Percentiles rank a stretch among this genome's conserved stretches.
phyloP scores from a whole-genome alignment of 2,113 vertebrate species.

The Corapipo altera region DNA sequence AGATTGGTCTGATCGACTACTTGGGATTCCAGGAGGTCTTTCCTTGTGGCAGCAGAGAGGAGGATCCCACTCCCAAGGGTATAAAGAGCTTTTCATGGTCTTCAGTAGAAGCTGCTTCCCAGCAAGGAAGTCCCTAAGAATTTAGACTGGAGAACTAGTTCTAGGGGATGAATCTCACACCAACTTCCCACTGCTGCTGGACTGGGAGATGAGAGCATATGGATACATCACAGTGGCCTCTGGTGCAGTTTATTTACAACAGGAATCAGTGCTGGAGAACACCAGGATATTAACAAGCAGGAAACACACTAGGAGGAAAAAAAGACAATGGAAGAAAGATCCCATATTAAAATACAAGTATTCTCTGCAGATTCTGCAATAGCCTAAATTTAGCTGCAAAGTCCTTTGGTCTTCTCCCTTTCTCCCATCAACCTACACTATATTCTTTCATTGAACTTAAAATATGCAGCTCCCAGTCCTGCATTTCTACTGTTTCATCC shows the following conservation, averaged over 20 bases:
- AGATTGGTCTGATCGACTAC: background rate
- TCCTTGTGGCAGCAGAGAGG: conserved; percentile 9
- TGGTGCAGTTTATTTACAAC: conserved; percentile 80
- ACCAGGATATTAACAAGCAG: conserved; percentile 77
- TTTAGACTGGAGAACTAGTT: conserved; percentile 52
- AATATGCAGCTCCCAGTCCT: background rate
- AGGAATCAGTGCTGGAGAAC: conserved; percentile 66
- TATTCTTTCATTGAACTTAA: background rate
- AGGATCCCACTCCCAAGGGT: background rate
- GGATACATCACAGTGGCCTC: conserved; percentile 79
- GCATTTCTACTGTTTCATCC: background rate
- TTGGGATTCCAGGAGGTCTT: background rate
- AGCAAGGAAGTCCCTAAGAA: conserved; percentile 22
- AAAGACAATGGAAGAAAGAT: conserved; percentile 12
- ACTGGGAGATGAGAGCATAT: conserved; percentile 62
- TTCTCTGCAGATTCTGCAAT: background rate
- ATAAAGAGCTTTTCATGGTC: background rate
- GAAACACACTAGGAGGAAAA: conserved; percentile 72
- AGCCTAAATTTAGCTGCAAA: background rate
- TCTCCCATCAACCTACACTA: background rate
- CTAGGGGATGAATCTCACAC: conserved; percentile 43
- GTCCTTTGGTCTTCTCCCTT: background rate
- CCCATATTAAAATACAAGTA: background rate
- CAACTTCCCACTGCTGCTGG: conserved; percentile 63
- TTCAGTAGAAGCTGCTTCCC: conserved; percentile 39